Conservation (phyloP, 2,113 vertebrate genomes). For the Lota lota region DNA sequence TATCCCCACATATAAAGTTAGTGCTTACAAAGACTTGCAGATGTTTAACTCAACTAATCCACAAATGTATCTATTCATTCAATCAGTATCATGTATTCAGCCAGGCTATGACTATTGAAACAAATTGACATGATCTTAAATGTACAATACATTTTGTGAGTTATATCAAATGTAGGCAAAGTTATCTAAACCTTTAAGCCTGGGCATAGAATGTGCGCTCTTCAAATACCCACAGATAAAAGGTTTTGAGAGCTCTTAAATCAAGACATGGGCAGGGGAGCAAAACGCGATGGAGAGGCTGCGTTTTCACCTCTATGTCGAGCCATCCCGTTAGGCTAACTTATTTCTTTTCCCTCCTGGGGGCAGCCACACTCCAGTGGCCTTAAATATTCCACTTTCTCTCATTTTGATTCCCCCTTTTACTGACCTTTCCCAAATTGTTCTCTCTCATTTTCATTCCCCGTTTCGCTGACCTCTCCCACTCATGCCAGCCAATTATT, state of each 20-base stretch:
- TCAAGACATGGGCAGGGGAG: slow-evolving; percentile 4
- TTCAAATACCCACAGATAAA: no score
- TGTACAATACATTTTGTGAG: no score
- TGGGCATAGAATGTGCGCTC: no score
- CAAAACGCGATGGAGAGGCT: neutral
- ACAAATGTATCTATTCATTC: no score
- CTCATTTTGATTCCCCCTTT: slow-evolving; percentile 40
- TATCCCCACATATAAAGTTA: no score
- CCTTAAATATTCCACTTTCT: slow-evolving; percentile 50
- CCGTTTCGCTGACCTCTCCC: slow-evolving; percentile 46
- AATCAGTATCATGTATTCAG: no score
- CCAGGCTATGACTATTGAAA: no score
- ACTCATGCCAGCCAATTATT: slow-evolving; percentile 58
- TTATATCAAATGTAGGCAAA: no score
- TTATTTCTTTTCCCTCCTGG: slow-evolving; percentile 20
- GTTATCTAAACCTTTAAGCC: no score
- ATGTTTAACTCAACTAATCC: no score
- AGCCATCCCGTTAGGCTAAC: slow-evolving; percentile 21
- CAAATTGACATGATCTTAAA: no score
- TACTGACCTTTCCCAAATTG: slow-evolving; percentile 48
- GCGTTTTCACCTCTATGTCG: slow-evolving; percentile 24
- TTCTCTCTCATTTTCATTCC: slow-evolving; percentile 41
- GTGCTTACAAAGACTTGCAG: no score
- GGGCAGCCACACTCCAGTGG: slow-evolving; percentile 39
- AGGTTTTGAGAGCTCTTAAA: neutral